phyloP scores from a whole-genome alignment of 2,113 vertebrate species.

The Myotis lucifugus region DNA sequence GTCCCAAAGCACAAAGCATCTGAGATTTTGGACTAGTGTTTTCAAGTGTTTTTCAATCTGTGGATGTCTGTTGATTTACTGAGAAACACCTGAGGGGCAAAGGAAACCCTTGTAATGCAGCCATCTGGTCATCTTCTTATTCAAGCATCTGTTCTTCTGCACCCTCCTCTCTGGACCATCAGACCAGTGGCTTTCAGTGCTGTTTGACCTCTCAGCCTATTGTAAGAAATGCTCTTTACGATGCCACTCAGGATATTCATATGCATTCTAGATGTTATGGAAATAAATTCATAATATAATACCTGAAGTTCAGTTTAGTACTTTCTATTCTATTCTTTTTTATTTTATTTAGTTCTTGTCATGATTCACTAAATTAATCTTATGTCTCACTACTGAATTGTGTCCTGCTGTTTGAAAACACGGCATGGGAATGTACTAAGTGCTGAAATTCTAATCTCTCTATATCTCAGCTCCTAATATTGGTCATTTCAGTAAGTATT shows the following conservation, averaged over 20 bases:
- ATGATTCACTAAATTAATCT: slow-evolving; percentile 68
- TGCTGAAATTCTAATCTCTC: slow-evolving; percentile 41
- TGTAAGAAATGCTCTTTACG: slow-evolving; percentile 34
- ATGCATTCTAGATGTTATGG: background rate
- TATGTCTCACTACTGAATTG: slow-evolving; percentile 59
- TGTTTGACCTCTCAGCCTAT: slow-evolving; percentile 46
- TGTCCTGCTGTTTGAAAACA: slow-evolving; percentile 65
- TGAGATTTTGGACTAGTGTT: slow-evolving; percentile 11
- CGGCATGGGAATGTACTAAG: slow-evolving; percentile 36
- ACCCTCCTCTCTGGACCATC: slow-evolving; percentile 30
- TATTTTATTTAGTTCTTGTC: slow-evolving; percentile 43
- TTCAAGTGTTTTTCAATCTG: slow-evolving; percentile 52
- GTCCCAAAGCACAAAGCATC: background rate
- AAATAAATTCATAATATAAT: slow-evolving; percentile 37
- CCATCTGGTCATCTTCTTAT: slow-evolving; percentile 74
- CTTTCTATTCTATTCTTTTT: slow-evolving; percentile 47
- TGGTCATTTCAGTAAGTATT: background rate
- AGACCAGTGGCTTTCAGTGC: background rate
- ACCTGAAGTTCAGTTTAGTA: background rate
- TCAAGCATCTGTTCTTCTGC: slow-evolving; percentile 62
- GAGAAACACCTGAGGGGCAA: slow-evolving; percentile 71
- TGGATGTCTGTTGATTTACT: slow-evolving; percentile 68
- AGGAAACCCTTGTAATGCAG: slow-evolving; percentile 55
- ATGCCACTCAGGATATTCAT: background rate
- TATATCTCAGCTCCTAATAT: background rate